Evolutionary conservation across 2,113 vertebrate genomes (phyloP), one percentile per base, ranked within the genome.

Genomic region (Diphyllodes magnificus): DNA sequence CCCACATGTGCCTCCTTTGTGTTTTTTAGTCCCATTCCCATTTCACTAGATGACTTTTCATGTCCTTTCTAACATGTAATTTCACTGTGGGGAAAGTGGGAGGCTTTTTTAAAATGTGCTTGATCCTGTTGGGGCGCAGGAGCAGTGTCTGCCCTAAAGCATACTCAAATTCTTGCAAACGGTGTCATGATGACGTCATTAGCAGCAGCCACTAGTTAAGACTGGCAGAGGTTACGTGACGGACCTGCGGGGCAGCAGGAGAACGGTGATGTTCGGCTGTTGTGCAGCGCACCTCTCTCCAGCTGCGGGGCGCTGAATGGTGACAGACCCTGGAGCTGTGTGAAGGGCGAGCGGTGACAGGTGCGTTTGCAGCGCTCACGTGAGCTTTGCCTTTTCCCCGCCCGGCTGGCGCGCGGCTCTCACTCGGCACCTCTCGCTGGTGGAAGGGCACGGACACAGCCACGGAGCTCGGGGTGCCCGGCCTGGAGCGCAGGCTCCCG

Each of bases 1-100:
- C 47, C 7, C 7, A 8, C 11, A 1, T 0, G 0, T 39, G 39
- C 27, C 40, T 53, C 15, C 42, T 54, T 53, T 25, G 16, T 3
- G 1, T 53, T 65, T 76, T 61, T 45, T 30, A 22, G n/a, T 53
- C 20, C 4, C 30, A 42, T 44, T 54, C 24, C 8, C 25, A 3
- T 33, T 71, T 63, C 39, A 18, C 30, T 81, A 10, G 23, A 4
- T 50, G 59, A 45, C 9, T 44, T 88, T 30, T 16, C 8, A 1
- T 35, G 40, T 35, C 22, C 69, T 63, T 68, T 54, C 27, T 39
- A 31, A 19, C 13, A 15, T 7, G 1, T 18, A 42, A 11, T 31
- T 63, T 44, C 37, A 15, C n/a, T 54, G 21, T 0, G 35, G 42
- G 28, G 30, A 54, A 23, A 18, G 25, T 0, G 4, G 19, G 27